Base-by-base conservation (phyloP, 1,140 invertebrate genomes). In the Cherax quadricarinatus region DNA sequence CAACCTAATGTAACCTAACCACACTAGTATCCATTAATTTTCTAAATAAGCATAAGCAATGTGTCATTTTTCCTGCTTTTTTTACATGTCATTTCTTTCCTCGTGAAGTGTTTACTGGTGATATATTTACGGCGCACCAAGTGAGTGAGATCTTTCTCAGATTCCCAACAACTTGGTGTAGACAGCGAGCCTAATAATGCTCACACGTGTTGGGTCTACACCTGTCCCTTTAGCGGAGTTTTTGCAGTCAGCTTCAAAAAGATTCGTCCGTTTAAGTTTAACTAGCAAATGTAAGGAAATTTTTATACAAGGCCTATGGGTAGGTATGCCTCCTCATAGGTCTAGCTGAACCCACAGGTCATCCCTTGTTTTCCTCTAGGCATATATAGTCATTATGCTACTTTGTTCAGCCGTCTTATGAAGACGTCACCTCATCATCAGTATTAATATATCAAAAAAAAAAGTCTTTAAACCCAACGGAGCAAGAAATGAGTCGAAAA, bases 401-500 rank as follows among this genome's bases (percentile, higher is more conserved):
- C 9, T 24, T 48, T 12, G 62, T 24, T 60, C 12, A 16, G 57
- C 16, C 57, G 57, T 16, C 9, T 24, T 41, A 86, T 66, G 62
- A 73, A 62, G 57, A 53, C 83, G 48, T 86, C 83, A 86, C 57
- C 10, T 10, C 18, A 51, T 16, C 21, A 84, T 66, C 41, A 86
- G 24, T 66, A 21, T 9, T 9, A 66, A 66, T 16, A 62, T 41
- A 1, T 4, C 41, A 21, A 86, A 75, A 86, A 86, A 41, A 41
- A 41, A 41, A 41, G 78, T 87, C 73, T 87, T 48, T 41, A 66
- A n/a, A 87, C 18, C 41, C 85, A 78, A n/a, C 70, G 73, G 70
- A 87, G 85, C 85, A 87, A 87, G 85, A 87, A 78, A 87, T 78
- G 7, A 78, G 85, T 66, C 21, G 4, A 5, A 48, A 30, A 86